A percentile compares a stretch with the other conserved stretches of the same genome.
phyloP scores from a whole-genome alignment of 2,888 invertebrate species.

The Cynaeus angustus region DNA sequence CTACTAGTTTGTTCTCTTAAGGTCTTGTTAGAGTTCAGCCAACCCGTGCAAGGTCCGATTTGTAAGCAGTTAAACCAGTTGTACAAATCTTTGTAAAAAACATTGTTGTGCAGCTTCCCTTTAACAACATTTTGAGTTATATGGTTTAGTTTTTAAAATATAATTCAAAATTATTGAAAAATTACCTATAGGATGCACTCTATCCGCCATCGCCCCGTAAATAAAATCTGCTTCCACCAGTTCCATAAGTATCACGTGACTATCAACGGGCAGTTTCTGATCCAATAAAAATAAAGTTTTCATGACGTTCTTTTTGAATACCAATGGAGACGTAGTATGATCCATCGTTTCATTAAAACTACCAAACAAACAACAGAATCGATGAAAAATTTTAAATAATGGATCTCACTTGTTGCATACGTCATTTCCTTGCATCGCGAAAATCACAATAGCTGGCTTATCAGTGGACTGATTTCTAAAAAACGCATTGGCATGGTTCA shows the following conservation, averaged over 20 bases:
- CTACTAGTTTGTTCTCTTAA: constrained; percentile 67
- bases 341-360: constrained; percentile 70
- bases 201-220: constrained; percentile 68
- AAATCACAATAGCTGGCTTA: constrained; percentile 69
- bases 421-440: constrained; percentile 73
- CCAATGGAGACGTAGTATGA: constrained; percentile 70
- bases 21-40: constrained; percentile 71
- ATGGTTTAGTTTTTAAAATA: too few species aligned
- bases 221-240: constrained; percentile 71
- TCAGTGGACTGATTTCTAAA: constrained; percentile 68
- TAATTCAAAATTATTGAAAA: too few species aligned
- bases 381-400: constrained; percentile 8
- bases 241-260: constrained; percentile 71
- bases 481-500: constrained; percentile 62
- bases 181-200: constrained; percentile 68
- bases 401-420: constrained; percentile 71
- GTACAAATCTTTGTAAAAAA: constrained; percentile 71
- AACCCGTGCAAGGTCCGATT: constrained; percentile 71
- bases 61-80: constrained; percentile 72
- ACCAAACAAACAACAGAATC: constrained; percentile 7
- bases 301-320: constrained; percentile 60
- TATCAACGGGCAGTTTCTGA: constrained; percentile 67
- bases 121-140: too few species aligned
- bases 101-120: constrained; percentile 67
- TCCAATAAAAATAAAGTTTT: constrained; percentile 64